These are phyloP conservation scores for Stigmatopora argus DNA, from an alignment of 2,113 vertebrate species.

Conservation along the genomic window DNA sequence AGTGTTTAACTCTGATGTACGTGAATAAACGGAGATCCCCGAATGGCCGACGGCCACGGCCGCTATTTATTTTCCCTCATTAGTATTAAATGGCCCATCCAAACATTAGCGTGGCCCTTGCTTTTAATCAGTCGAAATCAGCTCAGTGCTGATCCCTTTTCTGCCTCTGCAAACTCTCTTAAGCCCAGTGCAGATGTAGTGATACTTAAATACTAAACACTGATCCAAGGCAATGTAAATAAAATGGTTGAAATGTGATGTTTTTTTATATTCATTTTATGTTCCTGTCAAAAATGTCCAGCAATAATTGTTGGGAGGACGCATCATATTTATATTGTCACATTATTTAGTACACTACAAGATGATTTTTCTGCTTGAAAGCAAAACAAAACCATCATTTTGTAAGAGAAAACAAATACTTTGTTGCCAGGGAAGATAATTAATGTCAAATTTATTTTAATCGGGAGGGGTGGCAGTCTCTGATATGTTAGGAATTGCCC, in stretches of 20 bases:
- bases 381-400: no score
- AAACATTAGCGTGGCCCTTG: slow-evolving; percentile 55
- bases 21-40: slow-evolving; percentile 22
- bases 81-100: slow-evolving; percentile 65
- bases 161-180: slow-evolving; percentile 34
- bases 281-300: no score
- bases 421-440: no score
- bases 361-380: no score
- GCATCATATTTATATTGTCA: no score
- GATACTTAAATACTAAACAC: slow-evolving; percentile 10
- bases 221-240: neutral
- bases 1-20: neutral
- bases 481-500: no score
- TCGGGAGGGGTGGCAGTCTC: no score
- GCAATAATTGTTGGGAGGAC: no score
- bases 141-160: slow-evolving; percentile 25
- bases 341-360: no score
- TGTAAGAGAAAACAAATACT: no score
- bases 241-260: neutral
- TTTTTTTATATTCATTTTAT: no score
- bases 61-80: slow-evolving; percentile 63
- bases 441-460: no score
- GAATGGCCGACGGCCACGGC: slow-evolving; percentile 37
- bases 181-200: slow-evolving; percentile 13
- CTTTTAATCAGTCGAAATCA: slow-evolving; percentile 57